phyloP scores from a whole-genome alignment of 2,113 vertebrate species.

The Sminthopsis crassicaudata region DNA sequence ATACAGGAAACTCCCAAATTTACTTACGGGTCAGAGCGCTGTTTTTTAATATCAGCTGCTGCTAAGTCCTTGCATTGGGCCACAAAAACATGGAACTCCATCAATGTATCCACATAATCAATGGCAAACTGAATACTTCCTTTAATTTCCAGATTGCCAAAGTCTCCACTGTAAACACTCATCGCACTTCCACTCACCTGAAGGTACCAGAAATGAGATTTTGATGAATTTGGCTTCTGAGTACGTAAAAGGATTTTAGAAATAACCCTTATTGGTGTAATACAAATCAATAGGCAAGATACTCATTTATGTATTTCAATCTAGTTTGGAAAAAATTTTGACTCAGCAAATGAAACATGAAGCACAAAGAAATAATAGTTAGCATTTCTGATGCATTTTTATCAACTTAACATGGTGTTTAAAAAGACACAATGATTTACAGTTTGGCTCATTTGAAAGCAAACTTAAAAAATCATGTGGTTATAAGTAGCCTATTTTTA shows the following conservation, averaged over 20 bases:
- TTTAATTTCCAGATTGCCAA: slow-evolving; percentile 89
- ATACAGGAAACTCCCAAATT: background rate
- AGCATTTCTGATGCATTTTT: background rate
- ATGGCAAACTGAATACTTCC: slow-evolving; percentile 93
- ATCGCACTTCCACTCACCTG: slow-evolving; percentile 92
- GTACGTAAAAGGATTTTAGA: background rate
- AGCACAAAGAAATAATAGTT: background rate
- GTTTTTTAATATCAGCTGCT: slow-evolving; percentile 90
- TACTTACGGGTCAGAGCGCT: slow-evolving; percentile 95
- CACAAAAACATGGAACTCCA: slow-evolving; percentile 94
- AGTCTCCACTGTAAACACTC: slow-evolving; percentile 91
- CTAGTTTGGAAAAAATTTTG: background rate
- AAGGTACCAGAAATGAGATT: background rate
- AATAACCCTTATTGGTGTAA: slow-evolving; percentile 9
- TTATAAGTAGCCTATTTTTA: slow-evolving; percentile 41
- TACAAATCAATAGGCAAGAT: slow-evolving; percentile 37
- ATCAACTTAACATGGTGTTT: background rate
- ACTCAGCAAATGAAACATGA: slow-evolving; percentile 7
- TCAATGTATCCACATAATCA: slow-evolving; percentile 92
- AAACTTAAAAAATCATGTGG: background rate
- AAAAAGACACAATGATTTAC: slow-evolving; percentile 40
- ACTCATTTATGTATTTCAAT: slow-evolving; percentile 21
- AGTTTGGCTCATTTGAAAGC: slow-evolving; percentile 57
- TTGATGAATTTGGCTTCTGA: background rate
- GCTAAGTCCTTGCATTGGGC: slow-evolving; percentile 93